A percentile compares a stretch with the other conserved stretches of the same genome.
Evolutionary conservation across 1,140 invertebrate genomes (phyloP).

Genomic region (Scaptomyza hsui): DNA sequence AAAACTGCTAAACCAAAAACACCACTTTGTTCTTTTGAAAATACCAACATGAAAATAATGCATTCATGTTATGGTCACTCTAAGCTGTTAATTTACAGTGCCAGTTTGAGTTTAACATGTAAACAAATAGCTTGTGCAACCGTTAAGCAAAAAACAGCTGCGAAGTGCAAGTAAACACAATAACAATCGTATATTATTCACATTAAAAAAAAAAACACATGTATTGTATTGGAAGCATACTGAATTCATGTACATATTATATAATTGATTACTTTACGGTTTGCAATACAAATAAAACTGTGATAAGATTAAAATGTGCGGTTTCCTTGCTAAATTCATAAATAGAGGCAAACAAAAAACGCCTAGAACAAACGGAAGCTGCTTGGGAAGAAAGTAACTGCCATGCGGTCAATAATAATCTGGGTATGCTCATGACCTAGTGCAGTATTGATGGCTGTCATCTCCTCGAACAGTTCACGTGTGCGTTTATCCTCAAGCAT

Average conservation of each 20-base stretch:
- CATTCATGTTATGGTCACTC: conserved; percentile 4
- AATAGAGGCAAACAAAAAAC: not conserved
- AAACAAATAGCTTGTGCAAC: conserved; percentile 13
- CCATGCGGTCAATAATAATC: conserved; percentile 80
- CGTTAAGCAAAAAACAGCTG: conserved; percentile 18
- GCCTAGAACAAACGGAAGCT: conserved; percentile 79
- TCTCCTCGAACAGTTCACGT: conserved; percentile 90
- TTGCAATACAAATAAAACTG: conserved; percentile 57
- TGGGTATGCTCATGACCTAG: conserved; percentile 90
- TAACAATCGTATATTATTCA: not conserved
- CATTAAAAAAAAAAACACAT: not conserved
- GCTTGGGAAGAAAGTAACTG: conserved; percentile 66
- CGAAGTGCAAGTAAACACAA: no score
- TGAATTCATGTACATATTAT: conserved; percentile 40
- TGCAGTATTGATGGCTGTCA: conserved; percentile 87
- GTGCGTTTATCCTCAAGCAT: conserved; percentile 91
- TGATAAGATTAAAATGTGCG: conserved; percentile 46
- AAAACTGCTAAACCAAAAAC: conserved; percentile 5
- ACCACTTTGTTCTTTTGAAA: conserved; percentile 1
- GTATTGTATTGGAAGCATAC: conserved; percentile 20
- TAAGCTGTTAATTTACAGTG: conserved; percentile 1
- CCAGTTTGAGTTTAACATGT: conserved; percentile 24
- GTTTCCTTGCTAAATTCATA: not conserved
- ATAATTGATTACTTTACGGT: conserved; percentile 23
- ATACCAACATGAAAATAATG: conserved; percentile 9